phyloP scores from a whole-genome alignment of 2,888 invertebrate genomes.

The Cryptus viduatorius region DNA sequence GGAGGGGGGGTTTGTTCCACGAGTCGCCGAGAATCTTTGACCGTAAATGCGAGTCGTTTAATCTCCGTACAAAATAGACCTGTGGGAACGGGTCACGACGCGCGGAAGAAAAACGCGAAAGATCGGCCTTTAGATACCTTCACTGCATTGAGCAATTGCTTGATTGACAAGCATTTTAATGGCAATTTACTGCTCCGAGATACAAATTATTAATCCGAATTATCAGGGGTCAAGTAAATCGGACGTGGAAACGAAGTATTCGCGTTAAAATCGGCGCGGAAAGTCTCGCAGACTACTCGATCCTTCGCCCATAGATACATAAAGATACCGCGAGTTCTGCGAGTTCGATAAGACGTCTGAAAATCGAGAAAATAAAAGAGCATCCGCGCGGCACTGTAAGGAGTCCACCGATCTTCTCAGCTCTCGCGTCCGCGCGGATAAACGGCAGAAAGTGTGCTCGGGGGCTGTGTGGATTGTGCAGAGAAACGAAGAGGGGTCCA shows the following conservation, averaged over 20 bases:
- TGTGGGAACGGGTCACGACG: conserved; percentile 27
- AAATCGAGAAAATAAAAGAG: conserved; percentile 13
- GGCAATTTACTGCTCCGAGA: too few relatives aligned
- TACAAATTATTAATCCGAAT: too few relatives aligned
- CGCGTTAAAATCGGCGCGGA: neutral
- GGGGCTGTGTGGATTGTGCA: neutral
- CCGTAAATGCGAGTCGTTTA: conserved; percentile 33
- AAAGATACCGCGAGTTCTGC: neutral
- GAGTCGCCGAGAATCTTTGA: conserved; percentile 38
- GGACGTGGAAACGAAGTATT: too few relatives aligned
- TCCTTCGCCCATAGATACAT: conserved; percentile 9
- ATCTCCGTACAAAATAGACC: conserved; percentile 39
- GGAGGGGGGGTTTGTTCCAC: conserved; percentile 27
- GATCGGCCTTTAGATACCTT: neutral
- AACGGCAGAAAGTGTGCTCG: conserved; percentile 33
- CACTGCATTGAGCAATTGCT: neutral
- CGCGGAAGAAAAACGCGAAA: neutral
- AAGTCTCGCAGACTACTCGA: neutral
- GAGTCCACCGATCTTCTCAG: conserved; percentile 28
- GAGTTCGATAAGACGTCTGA: conserved; percentile 20
- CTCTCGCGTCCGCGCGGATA: conserved; percentile 17
- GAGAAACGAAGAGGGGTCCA: conserved; percentile 53
- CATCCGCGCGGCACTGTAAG: conserved; percentile 43
- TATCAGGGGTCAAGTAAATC: too few relatives aligned
- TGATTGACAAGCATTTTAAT: neutral